Evolutionary conservation across 2,888 invertebrate species (phyloP).

Genomic region (Agriotes lineatus): DNA sequence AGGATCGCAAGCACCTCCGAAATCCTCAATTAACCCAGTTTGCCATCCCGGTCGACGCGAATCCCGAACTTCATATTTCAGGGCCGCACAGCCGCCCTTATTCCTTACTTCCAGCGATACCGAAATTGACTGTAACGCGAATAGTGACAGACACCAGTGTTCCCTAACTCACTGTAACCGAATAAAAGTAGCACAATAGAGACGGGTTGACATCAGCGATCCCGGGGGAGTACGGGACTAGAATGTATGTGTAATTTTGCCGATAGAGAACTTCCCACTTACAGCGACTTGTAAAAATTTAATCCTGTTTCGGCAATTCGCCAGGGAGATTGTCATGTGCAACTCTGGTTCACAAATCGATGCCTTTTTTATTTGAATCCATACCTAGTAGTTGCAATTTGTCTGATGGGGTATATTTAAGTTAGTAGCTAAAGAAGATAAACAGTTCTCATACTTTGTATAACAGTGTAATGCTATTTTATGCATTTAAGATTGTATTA

Average conservation of each 20-base stretch:
- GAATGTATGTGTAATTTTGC: conserved; percentile 7
- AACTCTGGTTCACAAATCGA: too few relatives aligned
- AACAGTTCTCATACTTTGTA: too few relatives aligned
- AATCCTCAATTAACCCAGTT: conserved; percentile 14
- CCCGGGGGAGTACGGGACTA: conserved; percentile 29
- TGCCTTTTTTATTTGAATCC: too few relatives aligned
- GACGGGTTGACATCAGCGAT: conserved; percentile 37
- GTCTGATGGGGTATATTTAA: too few relatives aligned
- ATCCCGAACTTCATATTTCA: not conserved
- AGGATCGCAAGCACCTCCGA: too few relatives aligned
- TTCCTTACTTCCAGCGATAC: conserved; percentile 21
- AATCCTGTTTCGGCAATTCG: too few relatives aligned
- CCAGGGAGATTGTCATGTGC: too few relatives aligned
- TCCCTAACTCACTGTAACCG: conserved; percentile 34
- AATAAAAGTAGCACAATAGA: conserved; percentile 36
- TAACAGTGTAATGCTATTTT: too few relatives aligned
- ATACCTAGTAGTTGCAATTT: too few relatives aligned
- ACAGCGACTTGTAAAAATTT: not conserved
- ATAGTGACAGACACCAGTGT: conserved; percentile 37
- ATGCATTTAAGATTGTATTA: too few relatives aligned
- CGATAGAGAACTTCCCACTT: conserved; percentile 3
- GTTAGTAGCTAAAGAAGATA: too few relatives aligned
- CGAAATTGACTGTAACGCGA: conserved; percentile 39
- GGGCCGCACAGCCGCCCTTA: not conserved
- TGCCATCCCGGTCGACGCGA: not conserved